Base-by-base conservation (phyloP, 2,113 vertebrate species). In the Saimiri boliviensis region DNA sequence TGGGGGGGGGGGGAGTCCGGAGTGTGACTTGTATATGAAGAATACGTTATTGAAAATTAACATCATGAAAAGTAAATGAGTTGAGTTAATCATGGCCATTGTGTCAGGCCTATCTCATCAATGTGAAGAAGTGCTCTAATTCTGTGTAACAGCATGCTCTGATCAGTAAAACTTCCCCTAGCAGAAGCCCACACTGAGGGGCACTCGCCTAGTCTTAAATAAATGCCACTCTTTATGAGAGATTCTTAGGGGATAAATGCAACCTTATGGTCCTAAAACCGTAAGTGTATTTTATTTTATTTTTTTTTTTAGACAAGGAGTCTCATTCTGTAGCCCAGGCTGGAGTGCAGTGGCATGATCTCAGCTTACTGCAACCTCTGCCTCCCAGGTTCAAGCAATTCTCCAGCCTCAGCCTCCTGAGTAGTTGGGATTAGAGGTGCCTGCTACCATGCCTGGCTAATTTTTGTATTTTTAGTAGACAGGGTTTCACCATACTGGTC, bases 1-100 rank as follows among this genome's bases (percentile, higher is more conserved):
- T 2, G 32, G 9, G 0, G 66, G 6, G 32, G 9, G 0, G 66
- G 6, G 14, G 13, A 12, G 37, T 40, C 45, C 23, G 23, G 11
- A 16, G 27, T 17, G 35, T 32, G 47, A 21, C 40, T 42, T 30
- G 5, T n/a, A 32, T 16, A 9, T 23, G 12, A 23, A 47, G 11
- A 60, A 54, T 13, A 76, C 40, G 52, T 10, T 25, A 30, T 0
- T 86, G 52, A 66, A 86, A 71, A 83, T 2, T 20, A 35, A 47
- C 42, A 40, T 42, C 42, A 27, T 19, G 42, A 63, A 58, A 93
- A 84, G 32, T 63, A 66, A 86, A 60, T 60, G 45, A 73, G 45
- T 27, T 56, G 76, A 70, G 47, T 49, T 74, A 49, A 12, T 73
- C 52, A 30, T 2, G 27, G 37, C 73, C 73, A 52, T n/a, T 45